These are phyloP conservation scores for Meda fulgida DNA, from an alignment of 2,797 vertebrate genomes.

Conservation along the genomic window DNA sequence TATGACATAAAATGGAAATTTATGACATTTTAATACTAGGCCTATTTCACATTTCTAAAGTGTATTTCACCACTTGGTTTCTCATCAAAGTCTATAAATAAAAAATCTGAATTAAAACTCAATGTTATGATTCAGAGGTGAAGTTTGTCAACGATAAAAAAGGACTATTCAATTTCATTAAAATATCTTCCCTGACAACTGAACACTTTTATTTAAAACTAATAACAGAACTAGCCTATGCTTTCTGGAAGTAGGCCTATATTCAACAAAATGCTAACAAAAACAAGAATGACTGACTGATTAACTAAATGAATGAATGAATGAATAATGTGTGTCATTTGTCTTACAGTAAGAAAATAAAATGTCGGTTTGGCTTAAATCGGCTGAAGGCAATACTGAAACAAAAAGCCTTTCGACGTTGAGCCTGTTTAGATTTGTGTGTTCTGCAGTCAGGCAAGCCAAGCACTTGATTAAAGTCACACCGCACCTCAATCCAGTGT, in stretches of 20 bases:
- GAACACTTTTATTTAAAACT: not conserved
- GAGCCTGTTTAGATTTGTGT: slow-evolving; percentile 54
- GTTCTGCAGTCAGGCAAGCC: slow-evolving; percentile 46
- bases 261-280: not conserved
- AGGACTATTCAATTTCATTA: not conserved
- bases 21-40: not conserved
- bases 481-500: slow-evolving; percentile 61
- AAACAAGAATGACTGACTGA: not conserved
- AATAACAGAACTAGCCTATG: too few relatives aligned
- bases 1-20: not conserved
- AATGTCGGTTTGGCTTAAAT: not conserved
- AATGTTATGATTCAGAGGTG: not conserved
- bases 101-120: not conserved
- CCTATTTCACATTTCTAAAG: not conserved
- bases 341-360: not conserved
- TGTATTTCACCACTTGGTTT: not conserved
- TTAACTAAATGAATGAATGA: not conserved
- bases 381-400: not conserved
- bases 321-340: not conserved
- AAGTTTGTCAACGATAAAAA: not conserved
- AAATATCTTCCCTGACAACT: not conserved
- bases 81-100: not conserved
- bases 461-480: slow-evolving; percentile 73
- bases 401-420: not conserved
- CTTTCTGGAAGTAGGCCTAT: not conserved